Evolutionary conservation across 2,797 vertebrate species (phyloP).

Genomic region (Erethizon dorsatum): DNA sequence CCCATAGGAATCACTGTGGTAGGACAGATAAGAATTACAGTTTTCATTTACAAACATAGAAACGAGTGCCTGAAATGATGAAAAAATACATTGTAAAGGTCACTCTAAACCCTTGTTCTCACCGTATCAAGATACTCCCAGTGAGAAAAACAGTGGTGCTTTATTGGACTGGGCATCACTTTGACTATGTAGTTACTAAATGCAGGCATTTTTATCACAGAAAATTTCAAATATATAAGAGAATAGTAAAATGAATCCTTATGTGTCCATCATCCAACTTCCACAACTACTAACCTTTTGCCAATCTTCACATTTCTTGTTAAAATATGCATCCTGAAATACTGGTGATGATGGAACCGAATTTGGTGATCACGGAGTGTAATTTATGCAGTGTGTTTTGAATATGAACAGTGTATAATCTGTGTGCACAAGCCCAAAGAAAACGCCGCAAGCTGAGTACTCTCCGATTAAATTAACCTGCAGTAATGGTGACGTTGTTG

Average conservation of each 20-base stretch:
- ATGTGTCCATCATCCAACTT: background rate
- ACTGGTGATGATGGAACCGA: background rate
- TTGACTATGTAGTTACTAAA: background rate
- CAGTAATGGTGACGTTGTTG: background rate
- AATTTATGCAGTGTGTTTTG: background rate
- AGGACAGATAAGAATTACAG: background rate
- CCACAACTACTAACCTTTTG: background rate
- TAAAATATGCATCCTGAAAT: conserved; percentile 36
- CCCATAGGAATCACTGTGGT: background rate
- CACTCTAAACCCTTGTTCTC: background rate
- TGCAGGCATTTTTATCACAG: background rate
- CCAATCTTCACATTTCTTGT: conserved; percentile 9
- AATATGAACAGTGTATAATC: background rate
- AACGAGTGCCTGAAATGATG: background rate
- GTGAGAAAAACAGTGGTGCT: background rate
- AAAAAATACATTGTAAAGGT: background rate
- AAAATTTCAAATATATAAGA: background rate
- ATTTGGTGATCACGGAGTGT: background rate
- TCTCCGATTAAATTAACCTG: background rate
- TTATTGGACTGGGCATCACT: background rate
- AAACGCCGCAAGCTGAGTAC: background rate
- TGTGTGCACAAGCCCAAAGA: background rate
- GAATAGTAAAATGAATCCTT: conserved; percentile 9
- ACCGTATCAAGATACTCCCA: background rate
- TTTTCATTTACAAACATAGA: background rate